Conservation (phyloP, 2,113 vertebrate species). For the Vanacampus margaritifer region DNA sequence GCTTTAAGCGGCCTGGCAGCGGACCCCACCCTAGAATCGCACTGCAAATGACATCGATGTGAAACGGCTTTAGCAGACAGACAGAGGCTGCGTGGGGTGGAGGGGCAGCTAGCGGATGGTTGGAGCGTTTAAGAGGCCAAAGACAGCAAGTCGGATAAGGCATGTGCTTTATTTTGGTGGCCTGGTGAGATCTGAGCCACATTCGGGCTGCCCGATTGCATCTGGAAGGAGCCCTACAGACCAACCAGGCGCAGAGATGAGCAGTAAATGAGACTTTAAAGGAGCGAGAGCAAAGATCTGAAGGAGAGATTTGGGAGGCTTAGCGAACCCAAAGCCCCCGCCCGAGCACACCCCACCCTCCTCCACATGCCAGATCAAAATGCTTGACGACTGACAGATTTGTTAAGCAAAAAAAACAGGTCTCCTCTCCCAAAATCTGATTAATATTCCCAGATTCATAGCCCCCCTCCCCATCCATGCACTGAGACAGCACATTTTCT, state of each 20-base stretch:
- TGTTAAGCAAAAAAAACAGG: slow-evolving; percentile 11
- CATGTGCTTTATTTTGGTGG: slow-evolving; percentile 24
- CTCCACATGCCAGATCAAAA: slow-evolving; percentile 28
- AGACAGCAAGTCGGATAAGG: slow-evolving; percentile 49
- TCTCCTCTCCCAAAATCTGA: background rate
- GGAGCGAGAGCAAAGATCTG: slow-evolving; percentile 44
- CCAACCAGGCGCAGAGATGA: slow-evolving; percentile 34
- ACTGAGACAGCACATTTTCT: background rate
- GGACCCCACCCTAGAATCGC: slow-evolving; percentile 74
- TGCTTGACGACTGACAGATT: slow-evolving; percentile 37
- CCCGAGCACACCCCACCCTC: slow-evolving; percentile 44
- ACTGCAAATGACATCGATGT: slow-evolving; percentile 48
- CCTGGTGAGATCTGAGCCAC: slow-evolving; percentile 39
- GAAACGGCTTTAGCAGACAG: slow-evolving; percentile 21
- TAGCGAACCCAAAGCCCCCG: slow-evolving; percentile 53
- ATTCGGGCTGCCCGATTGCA: slow-evolving; percentile 15
- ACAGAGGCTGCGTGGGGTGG: background rate
- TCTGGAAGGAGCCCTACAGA: slow-evolving; percentile 5
- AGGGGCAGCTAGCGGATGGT: too few species aligned
- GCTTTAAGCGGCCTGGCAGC: slow-evolving; percentile 53
- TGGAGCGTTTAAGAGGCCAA: background rate
- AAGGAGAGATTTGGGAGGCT: slow-evolving; percentile 55
- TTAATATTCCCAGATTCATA: background rate
- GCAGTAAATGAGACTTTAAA: slow-evolving; percentile 28
- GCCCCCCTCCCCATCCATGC: background rate